Percentiles rank a stretch among this genome's conserved stretches.
phyloP scores from a whole-genome alignment of 2,888 invertebrate species.

The Nesidiocoris tenuis region DNA sequence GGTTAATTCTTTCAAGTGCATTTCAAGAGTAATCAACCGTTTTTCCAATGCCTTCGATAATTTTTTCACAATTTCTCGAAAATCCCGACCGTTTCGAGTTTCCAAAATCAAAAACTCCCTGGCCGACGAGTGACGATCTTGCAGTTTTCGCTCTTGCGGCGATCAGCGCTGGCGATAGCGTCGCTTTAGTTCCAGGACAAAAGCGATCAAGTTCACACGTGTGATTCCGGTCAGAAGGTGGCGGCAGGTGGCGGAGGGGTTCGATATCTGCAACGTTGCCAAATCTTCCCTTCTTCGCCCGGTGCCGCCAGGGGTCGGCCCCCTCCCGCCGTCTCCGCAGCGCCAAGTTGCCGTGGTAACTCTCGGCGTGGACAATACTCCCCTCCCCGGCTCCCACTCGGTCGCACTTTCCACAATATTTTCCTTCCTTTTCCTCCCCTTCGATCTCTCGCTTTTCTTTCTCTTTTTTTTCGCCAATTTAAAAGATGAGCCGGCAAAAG shows the following conservation, averaged over 20 bases:
- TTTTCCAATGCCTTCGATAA: no score
- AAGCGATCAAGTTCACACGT: not conserved
- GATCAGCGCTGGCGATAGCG: no score
- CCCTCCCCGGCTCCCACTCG: conserved; percentile 47
- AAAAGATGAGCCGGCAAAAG: not conserved
- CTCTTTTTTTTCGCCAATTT: conserved; percentile 12
- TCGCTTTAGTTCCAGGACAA: not conserved
- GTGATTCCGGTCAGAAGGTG: conserved; percentile 29
- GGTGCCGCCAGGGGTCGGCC: conserved; percentile 4
- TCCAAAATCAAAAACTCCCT: no score
- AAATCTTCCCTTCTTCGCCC: conserved; percentile 25
- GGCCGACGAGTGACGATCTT: no score
- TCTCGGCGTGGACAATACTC: conserved; percentile 47
- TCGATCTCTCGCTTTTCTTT: conserved; percentile 21
- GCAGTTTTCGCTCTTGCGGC: no score
- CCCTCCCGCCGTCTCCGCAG: not conserved
- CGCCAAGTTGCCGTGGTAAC: conserved; percentile 25
- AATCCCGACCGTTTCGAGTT: no score
- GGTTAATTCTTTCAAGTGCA: no score
- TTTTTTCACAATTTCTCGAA: no score
- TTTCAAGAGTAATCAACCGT: no score
- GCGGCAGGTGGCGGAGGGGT: conserved; percentile 18
- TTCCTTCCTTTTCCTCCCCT: conserved; percentile 38
- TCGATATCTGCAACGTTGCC: conserved; percentile 44
- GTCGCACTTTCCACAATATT: conserved; percentile 43